phyloP scores from a whole-genome alignment of 2,888 invertebrate species.

The Apamea anceps region DNA sequence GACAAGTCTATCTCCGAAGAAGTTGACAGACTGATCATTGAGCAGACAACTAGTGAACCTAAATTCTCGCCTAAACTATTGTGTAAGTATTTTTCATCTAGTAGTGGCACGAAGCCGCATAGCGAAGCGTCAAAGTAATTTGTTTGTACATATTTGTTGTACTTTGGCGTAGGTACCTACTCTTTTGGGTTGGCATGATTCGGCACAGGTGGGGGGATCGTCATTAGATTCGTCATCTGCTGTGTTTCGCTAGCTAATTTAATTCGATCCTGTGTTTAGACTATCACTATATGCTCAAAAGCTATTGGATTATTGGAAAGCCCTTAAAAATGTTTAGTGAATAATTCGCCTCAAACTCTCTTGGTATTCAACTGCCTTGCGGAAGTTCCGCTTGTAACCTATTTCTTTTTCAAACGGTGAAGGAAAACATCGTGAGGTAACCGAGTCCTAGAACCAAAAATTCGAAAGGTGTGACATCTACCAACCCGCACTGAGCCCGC shows the following conservation, averaged over 20 bases:
- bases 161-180: too few species aligned
- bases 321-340: neutral
- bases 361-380: neutral
- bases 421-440: neutral
- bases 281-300: neutral
- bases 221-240: neutral
- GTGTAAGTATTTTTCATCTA: constrained; percentile 77
- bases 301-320: neutral
- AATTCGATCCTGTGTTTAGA: neutral
- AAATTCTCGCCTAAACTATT: constrained; percentile 85
- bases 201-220: neutral
- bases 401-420: neutral
- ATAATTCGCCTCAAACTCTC: neutral
- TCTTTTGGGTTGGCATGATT: too few species aligned
- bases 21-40: constrained; percentile 80
- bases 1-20: constrained; percentile 80
- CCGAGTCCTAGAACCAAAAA: neutral
- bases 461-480: neutral
- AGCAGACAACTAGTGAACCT: constrained; percentile 82
- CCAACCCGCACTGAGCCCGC: neutral
- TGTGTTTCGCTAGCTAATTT: neutral
- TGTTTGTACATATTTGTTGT: too few species aligned
- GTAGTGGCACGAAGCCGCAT: neutral
- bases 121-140: neutral
- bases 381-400: neutral